Conservation (phyloP, 2,797 vertebrate genomes). For the Spea hammondii region DNA sequence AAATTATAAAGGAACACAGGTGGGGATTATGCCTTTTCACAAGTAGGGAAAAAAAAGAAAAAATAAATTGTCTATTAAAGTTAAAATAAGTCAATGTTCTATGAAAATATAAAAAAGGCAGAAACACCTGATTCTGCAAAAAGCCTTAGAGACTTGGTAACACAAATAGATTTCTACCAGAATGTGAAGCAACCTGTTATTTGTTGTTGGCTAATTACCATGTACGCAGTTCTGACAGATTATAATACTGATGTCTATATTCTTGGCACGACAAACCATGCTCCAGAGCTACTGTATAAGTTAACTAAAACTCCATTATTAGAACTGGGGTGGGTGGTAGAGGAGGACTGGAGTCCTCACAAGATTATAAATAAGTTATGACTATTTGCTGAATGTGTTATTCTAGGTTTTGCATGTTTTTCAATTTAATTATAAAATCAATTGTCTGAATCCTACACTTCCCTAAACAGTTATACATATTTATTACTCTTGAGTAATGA, state of each 20-base stretch:
- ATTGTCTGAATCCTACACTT: slow-evolving; percentile 4
- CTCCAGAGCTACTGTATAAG: not conserved
- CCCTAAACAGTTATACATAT: not conserved
- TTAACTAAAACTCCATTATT: not conserved
- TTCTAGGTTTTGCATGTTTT: slow-evolving; percentile 7
- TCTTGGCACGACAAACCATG: not conserved
- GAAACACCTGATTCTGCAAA: no score
- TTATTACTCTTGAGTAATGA: slow-evolving; percentile 7
- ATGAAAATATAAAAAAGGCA: no score
- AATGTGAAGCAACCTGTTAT: no score
- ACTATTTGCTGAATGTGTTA: slow-evolving; percentile 1
- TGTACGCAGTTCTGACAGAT: not conserved
- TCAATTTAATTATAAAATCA: slow-evolving; percentile 11
- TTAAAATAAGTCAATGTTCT: no score
- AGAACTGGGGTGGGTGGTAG: not conserved
- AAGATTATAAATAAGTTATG: not conserved
- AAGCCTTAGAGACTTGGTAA: no score
- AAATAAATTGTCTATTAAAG: no score
- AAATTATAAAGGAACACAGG: no score
- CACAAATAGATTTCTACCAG: no score
- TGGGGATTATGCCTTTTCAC: no score
- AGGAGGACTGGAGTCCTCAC: not conserved
- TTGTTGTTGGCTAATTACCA: no score
- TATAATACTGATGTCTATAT: not conserved
- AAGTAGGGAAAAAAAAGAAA: no score